Base-by-base conservation (phyloP, 2,797 vertebrate species). In the Danio jaintianensis region DNA sequence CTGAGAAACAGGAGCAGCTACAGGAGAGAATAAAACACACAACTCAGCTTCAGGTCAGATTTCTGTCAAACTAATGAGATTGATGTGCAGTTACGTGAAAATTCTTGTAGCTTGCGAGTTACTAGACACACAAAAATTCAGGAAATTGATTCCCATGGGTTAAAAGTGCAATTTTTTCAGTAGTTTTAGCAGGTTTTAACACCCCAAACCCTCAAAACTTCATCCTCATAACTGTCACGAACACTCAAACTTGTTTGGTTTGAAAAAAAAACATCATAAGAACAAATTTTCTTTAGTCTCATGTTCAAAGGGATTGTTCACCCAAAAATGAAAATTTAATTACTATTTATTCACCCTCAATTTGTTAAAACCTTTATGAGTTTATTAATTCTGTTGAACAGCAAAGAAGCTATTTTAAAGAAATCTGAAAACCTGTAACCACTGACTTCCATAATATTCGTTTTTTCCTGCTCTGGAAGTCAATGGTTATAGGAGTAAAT, bases 1-100 rank as follows among this genome's bases (percentile, higher is more conserved):
- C 66, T 69, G 89, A 88, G 42, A 92, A 90, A 88, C 92, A 92
- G 88, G 89, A 81, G 72, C 91, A 90, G 29, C 86, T 97, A 75
- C 92, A 91, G 68, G 82, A 89, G 1, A 91, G 91, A 38, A 87
- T 93, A 52, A 90, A 96, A 83, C 92, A 93, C 29, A 87, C 83
- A 0, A 56, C 58, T 13, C 45, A 76, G 16, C 78, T 72, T 36
- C 62, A 78, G 79, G 79, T 81, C 40, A 63, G 69, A 38, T 43
- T 45, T 69, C 12, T 8, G 40, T 42, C 50, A 70, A 55, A 70
- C n/a, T 5, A 7, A 42, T 20, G 36, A 70, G 50, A 70, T 18
- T 48, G 11, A 20, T 53, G 48, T 42, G 50, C 36, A 55, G 68
- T 38, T 36, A 13, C 6, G 18, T 40, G 11, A 53, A 29, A 29